Conservation (phyloP, 1,140 invertebrate species). For the Solen grandis region DNA sequence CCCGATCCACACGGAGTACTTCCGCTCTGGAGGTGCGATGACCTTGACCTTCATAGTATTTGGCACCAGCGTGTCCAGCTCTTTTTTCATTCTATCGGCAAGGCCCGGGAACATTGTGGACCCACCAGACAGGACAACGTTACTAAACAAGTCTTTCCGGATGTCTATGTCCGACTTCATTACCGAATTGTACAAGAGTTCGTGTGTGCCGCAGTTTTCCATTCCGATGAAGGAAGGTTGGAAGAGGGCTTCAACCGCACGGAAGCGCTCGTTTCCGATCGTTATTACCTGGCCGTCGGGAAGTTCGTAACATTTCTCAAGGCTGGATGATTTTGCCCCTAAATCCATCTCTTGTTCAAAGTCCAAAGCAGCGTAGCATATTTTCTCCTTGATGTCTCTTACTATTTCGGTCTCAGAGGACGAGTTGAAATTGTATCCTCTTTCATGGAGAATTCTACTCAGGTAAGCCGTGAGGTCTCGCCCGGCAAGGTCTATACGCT, state of each 20-base stretch:
- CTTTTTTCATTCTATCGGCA: constrained; percentile 69
- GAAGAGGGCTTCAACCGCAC: constrained; percentile 86
- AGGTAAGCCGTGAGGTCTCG: constrained; percentile 97
- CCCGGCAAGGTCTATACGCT: constrained; percentile 95
- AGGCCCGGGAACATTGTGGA: constrained; percentile 50
- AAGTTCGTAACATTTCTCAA: constrained; percentile 80
- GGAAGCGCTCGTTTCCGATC: constrained; percentile 75
- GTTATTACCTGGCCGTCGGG: constrained; percentile 80
- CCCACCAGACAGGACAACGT: constrained; percentile 42
- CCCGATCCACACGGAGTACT: too few species aligned
- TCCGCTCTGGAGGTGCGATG: too few species aligned
- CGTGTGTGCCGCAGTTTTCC: constrained; percentile 64
- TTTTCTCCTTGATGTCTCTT: constrained; percentile 89
- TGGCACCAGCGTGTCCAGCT: constrained; percentile 83
- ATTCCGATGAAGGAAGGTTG: constrained; percentile 80
- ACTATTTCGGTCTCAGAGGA: constrained; percentile 93
- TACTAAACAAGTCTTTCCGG: constrained; percentile 43
- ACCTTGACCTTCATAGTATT: too few species aligned
- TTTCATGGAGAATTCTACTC: constrained; percentile 97
- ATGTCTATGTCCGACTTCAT: constrained; percentile 72
- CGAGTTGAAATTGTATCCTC: constrained; percentile 96
- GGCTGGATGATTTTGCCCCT: constrained; percentile 83
- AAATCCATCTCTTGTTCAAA: constrained; percentile 95
- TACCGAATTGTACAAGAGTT: constrained; percentile 93
- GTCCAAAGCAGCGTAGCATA: too few species aligned